These are phyloP conservation scores for Psilanteris sp. DNA, from an alignment of 1,140 invertebrate genomes.

Conservation along the genomic window DNA sequence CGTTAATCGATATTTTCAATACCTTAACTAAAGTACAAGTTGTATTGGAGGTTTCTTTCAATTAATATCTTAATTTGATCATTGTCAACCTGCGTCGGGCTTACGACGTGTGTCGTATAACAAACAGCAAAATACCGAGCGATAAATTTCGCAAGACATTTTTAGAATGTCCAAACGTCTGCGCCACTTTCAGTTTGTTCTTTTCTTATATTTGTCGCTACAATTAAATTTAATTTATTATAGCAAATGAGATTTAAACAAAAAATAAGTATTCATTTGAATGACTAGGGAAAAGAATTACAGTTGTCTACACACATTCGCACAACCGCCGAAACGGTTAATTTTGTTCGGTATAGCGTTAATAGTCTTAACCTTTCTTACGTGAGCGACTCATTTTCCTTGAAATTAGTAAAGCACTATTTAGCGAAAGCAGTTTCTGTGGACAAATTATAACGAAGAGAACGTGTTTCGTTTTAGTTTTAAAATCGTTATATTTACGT, in stretches of 20 bases:
- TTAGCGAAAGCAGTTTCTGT: not conserved
- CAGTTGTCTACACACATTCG: not conserved
- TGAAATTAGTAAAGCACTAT: slow-evolving; percentile 6
- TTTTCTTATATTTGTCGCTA: slow-evolving; percentile 7
- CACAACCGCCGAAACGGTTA: slow-evolving; percentile 8
- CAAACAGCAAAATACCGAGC: slow-evolving; percentile 23
- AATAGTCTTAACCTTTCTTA: slow-evolving; percentile 16
- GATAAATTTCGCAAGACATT: slow-evolving; percentile 46
- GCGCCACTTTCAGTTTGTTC: slow-evolving; percentile 7
- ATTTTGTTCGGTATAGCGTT: slow-evolving; percentile 7
- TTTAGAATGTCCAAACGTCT: slow-evolving; percentile 27
- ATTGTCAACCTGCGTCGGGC: slow-evolving; percentile 25
- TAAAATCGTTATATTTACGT: not conserved
- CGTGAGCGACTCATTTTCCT: slow-evolving; percentile 20
- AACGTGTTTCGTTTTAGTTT: not conserved
- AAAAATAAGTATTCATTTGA: slow-evolving; percentile 23
- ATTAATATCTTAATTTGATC: slow-evolving; percentile 49
- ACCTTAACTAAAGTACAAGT: slow-evolving; percentile 3
- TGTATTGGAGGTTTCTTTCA: slow-evolving; percentile 35
- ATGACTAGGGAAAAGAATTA: slow-evolving; percentile 16
- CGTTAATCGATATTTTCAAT: slow-evolving; percentile 22
- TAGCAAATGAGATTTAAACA: slow-evolving; percentile 11
- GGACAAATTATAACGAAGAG: not conserved
- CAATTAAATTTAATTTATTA: slow-evolving; percentile 36
- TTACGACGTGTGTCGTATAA: slow-evolving; percentile 29